These are phyloP conservation scores for Pollachius pollachius DNA, from an alignment of 2,113 vertebrate species.

Conservation along the genomic window DNA sequence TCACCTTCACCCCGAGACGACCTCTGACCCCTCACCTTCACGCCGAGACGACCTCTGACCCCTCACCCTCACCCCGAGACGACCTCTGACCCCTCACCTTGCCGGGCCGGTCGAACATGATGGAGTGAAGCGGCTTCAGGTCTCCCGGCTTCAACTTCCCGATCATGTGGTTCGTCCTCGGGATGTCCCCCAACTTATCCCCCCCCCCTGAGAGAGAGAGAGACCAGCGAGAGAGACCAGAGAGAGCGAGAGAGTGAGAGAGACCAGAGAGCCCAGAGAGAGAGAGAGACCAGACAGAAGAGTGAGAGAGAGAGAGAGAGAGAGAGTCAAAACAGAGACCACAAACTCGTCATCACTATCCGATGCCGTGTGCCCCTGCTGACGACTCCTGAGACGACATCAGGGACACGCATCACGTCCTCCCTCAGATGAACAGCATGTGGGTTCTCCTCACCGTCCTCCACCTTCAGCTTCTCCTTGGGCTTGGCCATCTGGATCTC, in stretches of 20 bases:
- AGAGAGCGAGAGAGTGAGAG: neutral
- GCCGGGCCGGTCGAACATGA: conserved; percentile 92
- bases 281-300: neutral
- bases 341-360: neutral
- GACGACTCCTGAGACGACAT: no score
- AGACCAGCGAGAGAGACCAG: neutral
- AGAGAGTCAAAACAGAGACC: neutral
- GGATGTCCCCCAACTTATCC: conserved; percentile 92
- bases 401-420: no score
- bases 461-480: conserved; percentile 84
- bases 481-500: conserved; percentile 85
- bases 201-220: conserved; percentile 76
- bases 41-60: no score
- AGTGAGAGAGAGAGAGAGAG: no score
- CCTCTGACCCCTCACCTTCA: no score
- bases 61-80: no score
- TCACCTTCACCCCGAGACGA: no score
- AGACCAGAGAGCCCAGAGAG: neutral
- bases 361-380: neutral
- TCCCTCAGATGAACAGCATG: neutral
- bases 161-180: conserved; percentile 85
- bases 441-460: conserved; percentile 78
- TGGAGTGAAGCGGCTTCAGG: conserved; percentile 89
- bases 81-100: conserved; percentile 75
- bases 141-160: conserved; percentile 90